A percentile compares a stretch with the other conserved stretches of the same genome.
Evolutionary conservation across 2,888 invertebrate genomes (phyloP).

Genomic region (Galerucella pusilla): DNA sequence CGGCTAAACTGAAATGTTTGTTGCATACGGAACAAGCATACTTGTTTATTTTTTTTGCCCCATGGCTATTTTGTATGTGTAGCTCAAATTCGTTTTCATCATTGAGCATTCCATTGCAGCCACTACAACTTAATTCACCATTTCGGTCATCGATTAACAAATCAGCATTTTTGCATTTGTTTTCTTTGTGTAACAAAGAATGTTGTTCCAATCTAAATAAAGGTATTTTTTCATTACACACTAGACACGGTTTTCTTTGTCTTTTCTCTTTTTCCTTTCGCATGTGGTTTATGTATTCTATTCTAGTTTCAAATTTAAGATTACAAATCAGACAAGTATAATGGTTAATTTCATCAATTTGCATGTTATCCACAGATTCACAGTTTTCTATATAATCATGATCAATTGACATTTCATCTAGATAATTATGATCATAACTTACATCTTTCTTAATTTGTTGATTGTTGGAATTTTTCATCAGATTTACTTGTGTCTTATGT

Average conservation of each 20-base stretch:
- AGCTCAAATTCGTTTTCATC: not conserved
- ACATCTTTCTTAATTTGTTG: not conserved
- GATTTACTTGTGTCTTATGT: not conserved
- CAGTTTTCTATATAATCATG: not conserved
- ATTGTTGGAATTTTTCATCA: not conserved
- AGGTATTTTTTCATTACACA: not conserved
- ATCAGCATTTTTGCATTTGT: not conserved
- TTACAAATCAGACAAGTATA: not conserved
- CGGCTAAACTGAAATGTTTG: not conserved
- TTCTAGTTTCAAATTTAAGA: conserved; percentile 5
- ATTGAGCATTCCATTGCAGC: not conserved
- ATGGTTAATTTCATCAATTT: not conserved
- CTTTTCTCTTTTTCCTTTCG: conserved; percentile 1
- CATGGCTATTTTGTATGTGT: not conserved
- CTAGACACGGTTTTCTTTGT: not conserved
- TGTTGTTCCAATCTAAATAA: not conserved
- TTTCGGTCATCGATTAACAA: not conserved
- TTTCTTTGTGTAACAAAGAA: not conserved
- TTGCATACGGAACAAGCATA: not conserved
- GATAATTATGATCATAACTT: not conserved
- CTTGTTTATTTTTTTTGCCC: not conserved
- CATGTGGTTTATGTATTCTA: not conserved
- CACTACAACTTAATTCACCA: not conserved
- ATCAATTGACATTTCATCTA: not conserved
- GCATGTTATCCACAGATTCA: not conserved